Evolutionary conservation across 2,113 vertebrate species (phyloP).

Genomic region (Thalassarche chlororhynchos): DNA sequence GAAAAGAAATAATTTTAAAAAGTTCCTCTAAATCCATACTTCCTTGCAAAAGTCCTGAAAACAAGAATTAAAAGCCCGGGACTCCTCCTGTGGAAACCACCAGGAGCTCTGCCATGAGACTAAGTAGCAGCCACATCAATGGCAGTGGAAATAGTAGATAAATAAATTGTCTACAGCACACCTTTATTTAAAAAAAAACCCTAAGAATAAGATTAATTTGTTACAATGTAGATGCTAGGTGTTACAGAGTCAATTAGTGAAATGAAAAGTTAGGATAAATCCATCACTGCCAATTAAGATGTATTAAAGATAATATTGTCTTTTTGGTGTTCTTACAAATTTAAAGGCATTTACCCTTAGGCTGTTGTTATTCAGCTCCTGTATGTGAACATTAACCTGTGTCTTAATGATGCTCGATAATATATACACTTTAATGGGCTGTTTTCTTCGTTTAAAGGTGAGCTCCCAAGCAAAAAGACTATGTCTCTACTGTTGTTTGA

Average conservation of each 20-base stretch:
- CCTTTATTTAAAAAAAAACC: neutral
- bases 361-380: neutral
- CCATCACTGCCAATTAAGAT: conserved; percentile 15
- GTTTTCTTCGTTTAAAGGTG: neutral
- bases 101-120: neutral
- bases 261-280: conserved; percentile 29
- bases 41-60: neutral
- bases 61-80: neutral
- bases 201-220: neutral
- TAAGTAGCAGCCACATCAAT: neutral
- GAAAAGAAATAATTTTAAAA: neutral
- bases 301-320: neutral
- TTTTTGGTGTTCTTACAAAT: neutral
- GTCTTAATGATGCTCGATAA: neutral
- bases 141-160: neutral
- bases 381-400: neutral
- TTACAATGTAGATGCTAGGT: neutral
- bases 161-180: neutral
- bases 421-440: neutral
- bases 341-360: neutral
- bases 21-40: neutral
- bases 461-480: neutral
- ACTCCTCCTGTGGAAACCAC: neutral
- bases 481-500: neutral
- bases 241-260: conserved; percentile 12